phyloP scores from a whole-genome alignment of 2,113 vertebrate species.

The Hiodon alosoides region DNA sequence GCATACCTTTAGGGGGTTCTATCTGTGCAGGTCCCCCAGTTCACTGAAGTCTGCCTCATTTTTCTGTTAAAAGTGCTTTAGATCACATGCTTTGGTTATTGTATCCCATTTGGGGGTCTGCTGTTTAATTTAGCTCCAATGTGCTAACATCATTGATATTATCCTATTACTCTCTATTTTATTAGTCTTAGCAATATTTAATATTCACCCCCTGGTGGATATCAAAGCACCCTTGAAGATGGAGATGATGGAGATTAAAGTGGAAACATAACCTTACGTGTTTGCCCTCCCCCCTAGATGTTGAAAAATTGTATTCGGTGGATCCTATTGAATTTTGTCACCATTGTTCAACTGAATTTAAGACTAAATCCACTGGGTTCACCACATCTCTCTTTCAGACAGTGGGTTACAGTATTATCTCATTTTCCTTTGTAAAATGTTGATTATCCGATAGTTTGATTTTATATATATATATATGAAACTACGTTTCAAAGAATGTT shows the following conservation, averaged over 20 bases:
- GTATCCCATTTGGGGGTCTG: not conserved
- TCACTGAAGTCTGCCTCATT: no score
- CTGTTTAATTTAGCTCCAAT: not conserved
- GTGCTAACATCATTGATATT: not conserved
- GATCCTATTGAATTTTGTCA: not conserved
- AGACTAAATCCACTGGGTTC: slow-evolving; percentile 3
- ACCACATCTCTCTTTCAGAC: slow-evolving; percentile 1
- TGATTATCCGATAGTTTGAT: not conserved
- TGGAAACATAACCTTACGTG: not conserved
- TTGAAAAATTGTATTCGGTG: slow-evolving; percentile 1
- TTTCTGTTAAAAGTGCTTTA: not conserved
- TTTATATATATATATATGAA: not conserved
- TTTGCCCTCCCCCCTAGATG: not conserved
- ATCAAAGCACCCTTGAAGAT: slow-evolving; percentile 1
- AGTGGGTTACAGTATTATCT: not conserved
- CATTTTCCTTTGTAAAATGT: not conserved
- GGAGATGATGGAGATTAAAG: slow-evolving; percentile 19
- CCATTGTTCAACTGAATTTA: slow-evolving; percentile 17
- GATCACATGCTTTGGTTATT: not conserved
- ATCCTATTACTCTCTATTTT: not conserved
- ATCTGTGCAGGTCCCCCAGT: not conserved
- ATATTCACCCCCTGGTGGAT: slow-evolving; percentile 2
- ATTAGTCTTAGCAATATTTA: slow-evolving; percentile 9
- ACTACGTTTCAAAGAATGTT: no score
- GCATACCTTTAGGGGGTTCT: not conserved